Percentiles rank a stretch among this genome's conserved stretches.
Conservation (phyloP, 2,797 vertebrate species). For the Acanthurus tractus region DNA sequence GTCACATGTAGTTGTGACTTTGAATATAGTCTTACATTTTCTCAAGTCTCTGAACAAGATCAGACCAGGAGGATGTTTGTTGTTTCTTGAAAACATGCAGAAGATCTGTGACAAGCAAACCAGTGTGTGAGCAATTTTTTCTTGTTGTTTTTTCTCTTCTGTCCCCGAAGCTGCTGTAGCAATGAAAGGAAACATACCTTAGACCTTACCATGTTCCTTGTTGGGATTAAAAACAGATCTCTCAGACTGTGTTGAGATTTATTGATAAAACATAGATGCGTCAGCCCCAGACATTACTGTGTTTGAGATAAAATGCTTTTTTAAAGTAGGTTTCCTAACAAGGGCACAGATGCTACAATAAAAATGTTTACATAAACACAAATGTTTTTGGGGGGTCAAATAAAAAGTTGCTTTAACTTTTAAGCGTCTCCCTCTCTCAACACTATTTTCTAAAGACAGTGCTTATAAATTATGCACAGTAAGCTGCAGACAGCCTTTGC, state of each 20-base stretch:
- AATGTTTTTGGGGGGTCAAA: conserved; percentile 20
- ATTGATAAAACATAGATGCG: conserved; percentile 16
- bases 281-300: not conserved
- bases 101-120: not conserved
- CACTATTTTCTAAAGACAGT: conserved; percentile 38
- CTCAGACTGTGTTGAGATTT: conserved; percentile 1
- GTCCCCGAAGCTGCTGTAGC: not conserved
- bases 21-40: conserved; percentile 2
- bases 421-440: conserved; percentile 13
- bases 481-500: conserved; percentile 26
- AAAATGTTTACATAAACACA: conserved; percentile 2
- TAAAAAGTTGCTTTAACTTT: conserved; percentile 26
- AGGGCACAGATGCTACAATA: not conserved
- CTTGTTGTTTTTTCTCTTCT: not conserved
- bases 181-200: conserved; percentile 2
- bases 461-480: conserved; percentile 51
- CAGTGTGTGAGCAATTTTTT: not conserved
- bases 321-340: not conserved
- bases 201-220: not conserved
- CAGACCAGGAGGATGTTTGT: not conserved
- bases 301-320: conserved; percentile 10
- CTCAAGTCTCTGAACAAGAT: not conserved
- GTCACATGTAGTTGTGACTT: conserved; percentile 3
- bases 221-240: conserved; percentile 23
- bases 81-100: not conserved